Evolutionary conservation across 2,888 invertebrate species (phyloP), one percentile per base, ranked within the genome.

Genomic region (Leptinotarsa tumamoca): DNA sequence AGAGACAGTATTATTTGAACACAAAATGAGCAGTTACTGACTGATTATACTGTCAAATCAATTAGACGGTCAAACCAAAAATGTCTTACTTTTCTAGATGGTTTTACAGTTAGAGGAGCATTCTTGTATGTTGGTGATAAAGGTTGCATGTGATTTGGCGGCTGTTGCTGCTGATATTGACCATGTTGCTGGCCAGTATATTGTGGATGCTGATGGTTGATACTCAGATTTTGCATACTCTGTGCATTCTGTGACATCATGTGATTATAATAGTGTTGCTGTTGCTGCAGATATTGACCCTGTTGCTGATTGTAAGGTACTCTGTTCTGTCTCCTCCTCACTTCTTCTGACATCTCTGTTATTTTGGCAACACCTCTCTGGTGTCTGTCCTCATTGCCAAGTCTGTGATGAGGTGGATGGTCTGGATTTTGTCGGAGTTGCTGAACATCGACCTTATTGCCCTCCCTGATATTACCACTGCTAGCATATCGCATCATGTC

Each of bases 331-430:
- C 93, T 87, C 67, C 94, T 88, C 76, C 93, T 88, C 14, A 95
- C 93, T 86, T 96, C 95, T 84, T 96, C 95, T 4, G 94, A 93
- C 94, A 95, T 84, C 88, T 95, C 95, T 4, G 93, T 92, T 75
- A 95, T 89, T 86, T 95, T 94, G 0, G 93, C 93, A 63, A 91
- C 89, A 1, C 92, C 91, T 43, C 88, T 81, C 51, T 87, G 66
- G 51, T 82, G 78, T 61, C 83, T 71, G 43, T 84, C 84, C 23
- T 84, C 84, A 56, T 81, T 80, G 68, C 79, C 82, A 23, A 81
- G 77, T 50, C 81, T 71, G 27, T 83, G 83, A 33, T 82, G 80
- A 18, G 76, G 50, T 51, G 79, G 68, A 69, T 82, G 82, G 63
- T 81, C 83, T 21, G 77, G 75, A 71, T 80, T 63, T 63, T 79